A percentile compares a stretch with the other conserved stretches of the same genome.
Evolutionary conservation across 2,797 vertebrate species (phyloP).

Genomic region (Syngnathus acus): DNA sequence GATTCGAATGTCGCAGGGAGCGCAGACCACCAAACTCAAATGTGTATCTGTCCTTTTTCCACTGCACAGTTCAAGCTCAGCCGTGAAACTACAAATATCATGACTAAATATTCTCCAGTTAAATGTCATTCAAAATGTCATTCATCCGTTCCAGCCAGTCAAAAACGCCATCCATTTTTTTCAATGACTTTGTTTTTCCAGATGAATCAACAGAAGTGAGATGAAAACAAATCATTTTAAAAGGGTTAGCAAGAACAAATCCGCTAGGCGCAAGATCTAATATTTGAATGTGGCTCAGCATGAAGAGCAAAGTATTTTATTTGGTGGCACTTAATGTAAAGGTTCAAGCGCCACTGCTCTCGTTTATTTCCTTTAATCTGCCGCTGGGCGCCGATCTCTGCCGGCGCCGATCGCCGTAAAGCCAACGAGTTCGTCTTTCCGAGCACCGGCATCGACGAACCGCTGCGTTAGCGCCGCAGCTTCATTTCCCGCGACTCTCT

Average conservation of each 20-base stretch:
- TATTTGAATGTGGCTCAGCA: too few species aligned
- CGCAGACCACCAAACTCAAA: not conserved
- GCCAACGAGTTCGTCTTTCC: not conserved
- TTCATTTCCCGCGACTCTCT: constrained; percentile 24
- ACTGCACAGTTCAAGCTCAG: not conserved
- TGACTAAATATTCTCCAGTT: not conserved
- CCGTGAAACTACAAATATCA: not conserved
- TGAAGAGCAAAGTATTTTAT: not conserved
- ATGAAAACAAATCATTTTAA: too few species aligned
- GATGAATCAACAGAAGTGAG: too few species aligned
- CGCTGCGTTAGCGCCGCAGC: not conserved
- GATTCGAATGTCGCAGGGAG: not conserved
- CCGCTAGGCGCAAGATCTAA: too few species aligned
- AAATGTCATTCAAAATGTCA: not conserved
- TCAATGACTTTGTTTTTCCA: too few species aligned
- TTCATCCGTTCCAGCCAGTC: not conserved
- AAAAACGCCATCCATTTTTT: not conserved
- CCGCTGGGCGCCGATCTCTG: not conserved
- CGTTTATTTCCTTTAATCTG: not conserved
- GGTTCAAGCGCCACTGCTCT: not conserved
- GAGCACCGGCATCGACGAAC: not conserved
- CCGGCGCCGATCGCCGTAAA: not conserved
- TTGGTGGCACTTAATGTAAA: not conserved
- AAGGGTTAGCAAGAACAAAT: too few species aligned
- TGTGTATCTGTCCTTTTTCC: not conserved